Base-by-base conservation (phyloP, 2,797 vertebrate genomes). In the Ctenochaetus hawaiiensis region DNA sequence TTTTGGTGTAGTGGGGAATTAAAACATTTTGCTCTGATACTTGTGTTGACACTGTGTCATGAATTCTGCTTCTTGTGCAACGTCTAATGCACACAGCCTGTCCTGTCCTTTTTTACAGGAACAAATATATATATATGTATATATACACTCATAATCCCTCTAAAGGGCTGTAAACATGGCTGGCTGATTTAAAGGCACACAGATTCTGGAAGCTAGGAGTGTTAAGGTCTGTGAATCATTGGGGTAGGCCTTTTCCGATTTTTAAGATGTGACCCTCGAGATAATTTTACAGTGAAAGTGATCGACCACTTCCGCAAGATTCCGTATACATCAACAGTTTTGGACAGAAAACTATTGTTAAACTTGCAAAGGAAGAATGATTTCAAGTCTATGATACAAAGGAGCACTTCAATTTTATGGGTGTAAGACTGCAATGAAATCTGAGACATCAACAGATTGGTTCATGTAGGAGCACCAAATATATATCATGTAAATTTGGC, bases 141-240 rank as follows among this genome's bases (percentile, higher is more conserved):
- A 30, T 30, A 34, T 34, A 1, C 26, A 62, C n/a, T 41, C 61
- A 39, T 75, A 60, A 63, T 75, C 47, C 47, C n/a, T 65, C 22
- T 30, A 45, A 76, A 78, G 58, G 65, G 60, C 65, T 47, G n/a
- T 73, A 78, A 78, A 78, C 63, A 41, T 10, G n/a, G 39, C 62
- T 16, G 45, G 43, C 37, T 51, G 66, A 57, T 58, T 47, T 67
- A 67, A 66, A 74, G 17, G 8, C 58, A 45, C 30, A 73, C 49
- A 47, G 41, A 54, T 56, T 72, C 23, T 56, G 23, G 43, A 54
- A 30, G 51, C 23, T 58, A 1, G 0, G 56, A 64, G 60, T 47
- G 12, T 47, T 67, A 43, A 59, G 61, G 70, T 54, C 34, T 75
- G 51, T 59, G 53, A 69, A 43, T 77, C 65, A 69, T 73, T 62